Base-by-base conservation (phyloP, 1,140 invertebrate genomes). In the Bathynomus jamesi region DNA sequence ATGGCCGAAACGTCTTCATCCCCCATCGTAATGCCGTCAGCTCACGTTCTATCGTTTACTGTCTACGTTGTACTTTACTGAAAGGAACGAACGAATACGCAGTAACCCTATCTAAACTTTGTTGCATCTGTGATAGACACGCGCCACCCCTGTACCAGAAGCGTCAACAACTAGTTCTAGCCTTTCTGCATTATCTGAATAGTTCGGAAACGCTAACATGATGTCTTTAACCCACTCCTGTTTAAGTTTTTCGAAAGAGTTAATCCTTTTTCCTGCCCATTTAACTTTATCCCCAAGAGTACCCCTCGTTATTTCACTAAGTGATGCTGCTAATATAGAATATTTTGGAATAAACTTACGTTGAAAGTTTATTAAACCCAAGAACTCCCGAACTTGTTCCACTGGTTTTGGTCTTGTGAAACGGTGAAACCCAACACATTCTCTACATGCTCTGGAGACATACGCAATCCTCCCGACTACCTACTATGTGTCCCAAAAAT, bases 21-120 rank as follows among this genome's bases (percentile, higher is more conserved):
- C 64, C 64, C 64, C 64, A 65, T 10, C 64, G n/a, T 24, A 65
- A 17, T 13, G 64, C 64, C 24, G 28, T 21, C 28, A 65, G 31
- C 31, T 65, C 64, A 8, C 64, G 3, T 28, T 65, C 64, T n/a
- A 21, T 27, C 21, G 64, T 65, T 7, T 5, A 63, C 25, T 63
- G 29, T 21, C 28, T 63, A 7, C 25, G 61, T 5, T 24, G 61
- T 11, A 28, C 28, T n/a, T 63, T 21, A 63, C 21, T 63, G 21
- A 63, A 24, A 21, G 46, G 11, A 11, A 53, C 21, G 11, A 21
- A 53, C 11, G 46, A 11, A 53, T 13, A 53, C 11, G 11, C 46
- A 13, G 21, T 7, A n/a, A 63, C 7, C 7, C 61, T 7, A 63
- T 63, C 21, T 11, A 5, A 63, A 24, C 61, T 28, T 5, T 63